Evolutionary conservation across 2,113 vertebrate genomes (phyloP), one percentile per base, ranked within the genome.

Genomic region (Mustela nigripes): DNA sequence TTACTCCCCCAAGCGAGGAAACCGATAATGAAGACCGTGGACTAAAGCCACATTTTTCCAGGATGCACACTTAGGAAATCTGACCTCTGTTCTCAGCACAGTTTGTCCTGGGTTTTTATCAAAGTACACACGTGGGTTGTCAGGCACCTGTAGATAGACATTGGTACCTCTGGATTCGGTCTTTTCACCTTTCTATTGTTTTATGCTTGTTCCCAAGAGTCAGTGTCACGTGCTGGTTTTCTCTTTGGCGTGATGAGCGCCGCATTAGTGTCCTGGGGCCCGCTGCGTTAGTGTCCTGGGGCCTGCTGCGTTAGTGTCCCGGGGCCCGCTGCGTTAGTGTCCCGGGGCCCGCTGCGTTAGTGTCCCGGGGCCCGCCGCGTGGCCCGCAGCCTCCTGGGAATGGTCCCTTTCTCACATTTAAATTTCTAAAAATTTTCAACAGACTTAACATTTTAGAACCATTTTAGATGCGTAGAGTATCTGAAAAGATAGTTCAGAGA

Each of bases 351-450:
- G 9, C 65, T 0, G 0, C 1, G 7, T 14, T 15, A 48, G 7
- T 22, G 8, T 6, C 69, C 24, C 0, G 15, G 62, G 50, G 7
- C 48, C 79, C 4, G 9, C 65, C 0, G 0, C 1, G 7, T 14
- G 86, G 48, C 24, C 9, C 33, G 22, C 4, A 10, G 63, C 18
- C 3, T 45, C 65, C n/a, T 24, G 28, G 33, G 63, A 33, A 19
- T 19, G 26, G 73, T 89, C 42, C 63, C 33, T 88, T 76, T 81
- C 7, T 7, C 42, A 48, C 42, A 36, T 58, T 87, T 71, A 81
- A 60, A 60, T 31, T 33, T 21, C 36, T 10, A 92, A 60, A 94
- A 21, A 7, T 24, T 45, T 80, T 31, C 33, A 69, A 26, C 60
- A 82, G 42, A 33, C 14, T 92, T 86, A 3, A 48, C 2, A 36